phyloP scores from a whole-genome alignment of 2,113 vertebrate genomes.

The Oncorhynchus masou region DNA sequence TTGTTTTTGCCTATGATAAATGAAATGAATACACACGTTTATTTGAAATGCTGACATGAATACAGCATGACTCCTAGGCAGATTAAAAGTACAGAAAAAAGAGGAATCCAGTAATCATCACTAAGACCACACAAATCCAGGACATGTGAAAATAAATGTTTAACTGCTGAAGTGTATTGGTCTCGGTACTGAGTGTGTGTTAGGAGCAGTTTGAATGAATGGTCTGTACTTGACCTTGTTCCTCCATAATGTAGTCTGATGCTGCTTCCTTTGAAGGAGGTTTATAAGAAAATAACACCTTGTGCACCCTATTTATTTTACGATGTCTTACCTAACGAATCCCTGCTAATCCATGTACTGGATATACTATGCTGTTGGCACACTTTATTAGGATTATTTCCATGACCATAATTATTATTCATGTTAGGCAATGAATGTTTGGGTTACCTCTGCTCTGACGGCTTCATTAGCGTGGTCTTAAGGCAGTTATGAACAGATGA shows the following conservation, averaged over 20 bases:
- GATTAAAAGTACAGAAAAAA: constrained; percentile 65
- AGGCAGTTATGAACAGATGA: constrained; percentile 43
- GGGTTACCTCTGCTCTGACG: constrained; percentile 58
- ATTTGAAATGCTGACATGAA: constrained; percentile 74
- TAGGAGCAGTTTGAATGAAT: constrained; percentile 64
- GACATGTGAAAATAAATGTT: constrained; percentile 76
- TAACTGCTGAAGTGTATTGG: constrained; percentile 65
- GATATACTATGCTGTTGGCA: constrained; percentile 47
- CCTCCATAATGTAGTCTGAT: constrained; percentile 58
- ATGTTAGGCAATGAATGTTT: constrained; percentile 68
- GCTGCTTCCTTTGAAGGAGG: constrained; percentile 66
- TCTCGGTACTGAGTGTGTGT: constrained; percentile 65
- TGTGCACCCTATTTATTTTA: constrained; percentile 52
- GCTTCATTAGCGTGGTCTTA: constrained; percentile 60
- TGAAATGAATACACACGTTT: constrained; percentile 75
- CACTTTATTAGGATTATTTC: constrained; percentile 53
- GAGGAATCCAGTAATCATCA: constrained; percentile 61
- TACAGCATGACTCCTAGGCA: constrained; percentile 68
- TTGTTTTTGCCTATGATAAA: constrained; percentile 76
- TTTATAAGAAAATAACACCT: constrained; percentile 54
- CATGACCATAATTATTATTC: constrained; percentile 68
- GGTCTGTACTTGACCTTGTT: constrained; percentile 72
- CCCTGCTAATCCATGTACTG: constrained; percentile 53
- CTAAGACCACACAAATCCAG: constrained; percentile 73
- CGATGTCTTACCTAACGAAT: constrained; percentile 54